These are phyloP conservation scores for Epiperipatus broadwayi DNA, from an alignment of 2,888 invertebrate genomes.

Conservation along the genomic window DNA sequence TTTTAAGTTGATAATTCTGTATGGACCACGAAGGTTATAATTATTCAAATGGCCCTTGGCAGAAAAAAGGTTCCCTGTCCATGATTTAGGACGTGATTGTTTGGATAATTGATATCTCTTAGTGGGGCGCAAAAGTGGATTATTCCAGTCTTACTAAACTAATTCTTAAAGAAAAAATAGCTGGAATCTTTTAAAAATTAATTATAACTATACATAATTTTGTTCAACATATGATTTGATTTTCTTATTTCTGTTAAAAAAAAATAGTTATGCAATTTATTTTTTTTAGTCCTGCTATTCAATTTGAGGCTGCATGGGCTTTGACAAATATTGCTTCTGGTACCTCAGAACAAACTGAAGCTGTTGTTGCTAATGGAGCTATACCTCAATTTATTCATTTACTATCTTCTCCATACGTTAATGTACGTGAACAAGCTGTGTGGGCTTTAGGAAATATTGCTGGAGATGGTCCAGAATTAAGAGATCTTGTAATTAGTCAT, in stretches of 20 bases:
- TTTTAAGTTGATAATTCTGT: too few species aligned
- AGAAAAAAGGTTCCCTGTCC: too few species aligned
- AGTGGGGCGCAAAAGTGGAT: too few species aligned
- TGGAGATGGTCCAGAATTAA: slow-evolving; percentile 57
- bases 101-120: too few species aligned
- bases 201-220: too few species aligned
- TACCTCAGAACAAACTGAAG: slow-evolving; percentile 67
- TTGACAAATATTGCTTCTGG: slow-evolving; percentile 94
- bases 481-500: slow-evolving; percentile 56
- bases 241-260: background rate
- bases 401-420: slow-evolving; percentile 42
- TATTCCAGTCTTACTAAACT: too few species aligned
- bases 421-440: slow-evolving; percentile 75
- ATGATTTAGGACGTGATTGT: too few species aligned
- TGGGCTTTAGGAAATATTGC: slow-evolving; percentile 98
- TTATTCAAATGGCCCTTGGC: too few species aligned
- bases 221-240: slow-evolving; percentile 4
- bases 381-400: slow-evolving; percentile 58
- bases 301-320: slow-evolving; percentile 95
- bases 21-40: too few species aligned
- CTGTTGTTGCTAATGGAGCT: slow-evolving; percentile 67
- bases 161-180: too few species aligned
- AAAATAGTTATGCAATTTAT: background rate
- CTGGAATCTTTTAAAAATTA: too few species aligned
- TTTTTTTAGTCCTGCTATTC: slow-evolving; percentile 31